Evolutionary conservation across 23 tunicate species (phyloP).

Genomic region (Trididemnum miniatum): DNA sequence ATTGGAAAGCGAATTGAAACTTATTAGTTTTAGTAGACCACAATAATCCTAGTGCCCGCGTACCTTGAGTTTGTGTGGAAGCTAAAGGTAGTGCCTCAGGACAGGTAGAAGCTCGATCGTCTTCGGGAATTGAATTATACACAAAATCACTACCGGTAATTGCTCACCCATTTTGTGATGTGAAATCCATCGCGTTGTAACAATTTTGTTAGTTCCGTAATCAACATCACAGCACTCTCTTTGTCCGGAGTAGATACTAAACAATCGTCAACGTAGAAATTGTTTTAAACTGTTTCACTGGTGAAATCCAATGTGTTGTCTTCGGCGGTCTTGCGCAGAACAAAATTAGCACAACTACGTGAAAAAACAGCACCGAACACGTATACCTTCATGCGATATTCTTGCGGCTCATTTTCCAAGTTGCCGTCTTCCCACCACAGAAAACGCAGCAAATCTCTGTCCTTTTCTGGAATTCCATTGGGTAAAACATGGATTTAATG

Average conservation of each 20-base stretch:
- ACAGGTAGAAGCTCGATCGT: background rate
- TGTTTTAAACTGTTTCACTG: no score
- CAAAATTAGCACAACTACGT: slow-evolving; percentile 40
- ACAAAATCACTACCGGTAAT: no score
- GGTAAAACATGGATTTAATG: slow-evolving; percentile 23
- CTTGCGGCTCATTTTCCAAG: slow-evolving; percentile 27
- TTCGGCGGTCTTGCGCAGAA: slow-evolving; percentile 40
- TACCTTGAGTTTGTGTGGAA: background rate
- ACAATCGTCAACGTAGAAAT: slow-evolving; percentile 58
- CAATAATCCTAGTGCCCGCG: background rate
- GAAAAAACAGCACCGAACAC: slow-evolving; percentile 57
- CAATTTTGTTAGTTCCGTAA: background rate
- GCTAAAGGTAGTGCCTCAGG: background rate
- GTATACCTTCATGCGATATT: slow-evolving; percentile 28
- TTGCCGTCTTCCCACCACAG: slow-evolving; percentile 64
- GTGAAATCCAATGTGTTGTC: slow-evolving; percentile 23
- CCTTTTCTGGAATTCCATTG: slow-evolving; percentile 22
- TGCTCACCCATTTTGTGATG: slow-evolving; percentile 12
- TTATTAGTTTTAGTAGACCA: no score
- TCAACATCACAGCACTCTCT: background rate
- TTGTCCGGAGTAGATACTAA: slow-evolving; percentile 20
- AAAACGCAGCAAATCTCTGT: slow-evolving; percentile 34
- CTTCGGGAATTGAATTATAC: no score
- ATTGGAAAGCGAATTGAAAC: background rate
- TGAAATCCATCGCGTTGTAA: slow-evolving; percentile 15